Conservation (phyloP, 2,888 invertebrate species). For the Cryptus armator region DNA sequence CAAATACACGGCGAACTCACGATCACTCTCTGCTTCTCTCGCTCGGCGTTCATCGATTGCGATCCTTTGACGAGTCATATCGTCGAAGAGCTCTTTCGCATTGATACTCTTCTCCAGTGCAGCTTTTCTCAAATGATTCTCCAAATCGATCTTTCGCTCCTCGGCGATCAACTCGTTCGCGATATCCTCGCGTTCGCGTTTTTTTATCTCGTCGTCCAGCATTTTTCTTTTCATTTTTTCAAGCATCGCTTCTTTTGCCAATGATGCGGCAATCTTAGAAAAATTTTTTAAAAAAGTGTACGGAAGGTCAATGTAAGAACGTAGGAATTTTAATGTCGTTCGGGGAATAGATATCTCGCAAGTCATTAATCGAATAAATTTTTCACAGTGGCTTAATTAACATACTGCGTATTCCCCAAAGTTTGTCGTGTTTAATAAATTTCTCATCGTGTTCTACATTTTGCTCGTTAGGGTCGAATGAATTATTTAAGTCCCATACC, state of each 20-base stretch:
- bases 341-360: neutral
- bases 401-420: neutral
- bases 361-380: neutral
- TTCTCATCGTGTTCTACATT: neutral
- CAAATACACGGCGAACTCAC: conserved; percentile 70
- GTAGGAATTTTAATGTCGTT: neutral
- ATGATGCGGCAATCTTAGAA: conserved; percentile 47
- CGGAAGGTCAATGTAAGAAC: neutral
- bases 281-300: neutral
- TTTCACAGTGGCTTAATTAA: neutral
- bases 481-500: conserved; percentile 33
- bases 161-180: conserved; percentile 67
- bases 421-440: neutral
- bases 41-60: conserved; percentile 66
- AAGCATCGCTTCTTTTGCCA: conserved; percentile 58
- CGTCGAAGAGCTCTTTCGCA: conserved; percentile 64
- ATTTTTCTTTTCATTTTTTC: conserved; percentile 68
- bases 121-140: conserved; percentile 35
- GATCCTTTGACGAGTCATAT: conserved; percentile 67
- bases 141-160: conserved; percentile 62
- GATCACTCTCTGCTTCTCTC: conserved; percentile 70
- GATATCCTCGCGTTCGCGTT: conserved; percentile 68
- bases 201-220: conserved; percentile 65
- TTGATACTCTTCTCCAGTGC: conserved; percentile 62
- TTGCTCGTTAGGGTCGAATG: neutral